Evolutionary conservation across 2,888 invertebrate species (phyloP).

Genomic region (Rhogogaster chlorosoma): DNA sequence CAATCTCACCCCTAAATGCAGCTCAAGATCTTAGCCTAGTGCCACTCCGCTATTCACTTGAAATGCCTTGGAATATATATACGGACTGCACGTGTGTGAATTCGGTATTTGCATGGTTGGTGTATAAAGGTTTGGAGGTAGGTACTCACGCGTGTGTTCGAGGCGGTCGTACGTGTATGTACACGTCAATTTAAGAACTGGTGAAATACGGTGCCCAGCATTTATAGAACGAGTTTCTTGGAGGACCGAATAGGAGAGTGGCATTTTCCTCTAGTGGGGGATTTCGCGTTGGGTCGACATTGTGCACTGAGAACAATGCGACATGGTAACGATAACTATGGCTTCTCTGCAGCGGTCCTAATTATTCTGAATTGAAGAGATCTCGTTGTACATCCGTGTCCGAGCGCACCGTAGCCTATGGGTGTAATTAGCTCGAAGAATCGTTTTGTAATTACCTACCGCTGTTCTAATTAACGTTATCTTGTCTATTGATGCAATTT

Average conservation of each 20-base stretch:
- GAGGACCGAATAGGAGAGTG: constrained; percentile 19
- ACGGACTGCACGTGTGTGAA: background rate
- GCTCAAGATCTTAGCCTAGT: background rate
- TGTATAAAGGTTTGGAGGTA: background rate
- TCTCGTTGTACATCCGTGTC: constrained; percentile 46
- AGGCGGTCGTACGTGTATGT: background rate
- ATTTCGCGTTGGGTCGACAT: constrained; percentile 33
- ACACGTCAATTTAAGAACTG: constrained; percentile 11
- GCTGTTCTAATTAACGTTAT: constrained; percentile 41
- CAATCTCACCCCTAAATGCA: background rate
- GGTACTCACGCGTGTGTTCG: background rate
- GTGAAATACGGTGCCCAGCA: background rate
- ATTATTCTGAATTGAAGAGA: constrained; percentile 47
- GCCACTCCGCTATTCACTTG: background rate
- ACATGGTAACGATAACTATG: background rate
- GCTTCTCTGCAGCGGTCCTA: constrained; percentile 10
- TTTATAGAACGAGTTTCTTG: constrained; percentile 34
- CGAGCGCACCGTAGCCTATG: constrained; percentile 15
- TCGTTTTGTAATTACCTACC: constrained; percentile 40
- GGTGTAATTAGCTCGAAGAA: constrained; percentile 39
- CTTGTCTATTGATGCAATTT: background rate
- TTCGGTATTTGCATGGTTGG: background rate
- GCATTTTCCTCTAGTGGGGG: constrained; percentile 25
- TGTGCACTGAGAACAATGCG: constrained; percentile 41
- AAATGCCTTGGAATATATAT: constrained; percentile 9